phyloP scores from a whole-genome alignment of 2,113 vertebrate genomes.

The Phaethon lepturus region DNA sequence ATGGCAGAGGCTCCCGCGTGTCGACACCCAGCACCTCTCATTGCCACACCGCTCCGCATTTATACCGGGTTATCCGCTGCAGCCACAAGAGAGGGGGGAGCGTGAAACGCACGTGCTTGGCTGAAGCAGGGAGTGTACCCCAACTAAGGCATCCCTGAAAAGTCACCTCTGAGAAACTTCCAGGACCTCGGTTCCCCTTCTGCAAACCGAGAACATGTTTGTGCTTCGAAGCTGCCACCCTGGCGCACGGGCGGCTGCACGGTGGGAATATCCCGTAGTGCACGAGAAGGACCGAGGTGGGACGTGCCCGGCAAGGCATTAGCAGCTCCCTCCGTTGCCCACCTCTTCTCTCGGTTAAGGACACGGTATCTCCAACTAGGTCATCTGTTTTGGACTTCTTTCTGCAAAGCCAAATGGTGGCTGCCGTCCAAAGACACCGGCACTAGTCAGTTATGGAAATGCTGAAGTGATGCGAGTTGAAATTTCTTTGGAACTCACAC shows the following conservation, averaged over 20 bases:
- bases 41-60: accelerated
- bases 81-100: not conserved
- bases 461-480: not conserved
- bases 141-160: not conserved
- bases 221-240: not conserved
- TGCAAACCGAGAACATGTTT: not conserved
- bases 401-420: not conserved
- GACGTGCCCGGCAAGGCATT: not conserved
- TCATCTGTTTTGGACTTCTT: not conserved
- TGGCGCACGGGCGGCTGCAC: accelerated
- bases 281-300: accelerated
- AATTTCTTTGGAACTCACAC: constrained; percentile 1
- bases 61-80: not conserved
- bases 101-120: accelerated
- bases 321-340: not conserved
- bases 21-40: not conserved
- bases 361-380: not conserved
- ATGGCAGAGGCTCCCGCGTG: not conserved
- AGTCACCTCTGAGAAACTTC: not conserved
- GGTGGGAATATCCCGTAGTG: not conserved
- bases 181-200: not conserved
- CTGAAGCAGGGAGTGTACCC: not conserved
- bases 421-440: not conserved
- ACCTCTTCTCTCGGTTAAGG: not conserved
- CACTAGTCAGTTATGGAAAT: constrained; percentile 7